Evolutionary conservation across 1,140 invertebrate species (phyloP), one percentile per base, ranked within the genome.

Genomic region (Hypsibius dujardini): DNA sequence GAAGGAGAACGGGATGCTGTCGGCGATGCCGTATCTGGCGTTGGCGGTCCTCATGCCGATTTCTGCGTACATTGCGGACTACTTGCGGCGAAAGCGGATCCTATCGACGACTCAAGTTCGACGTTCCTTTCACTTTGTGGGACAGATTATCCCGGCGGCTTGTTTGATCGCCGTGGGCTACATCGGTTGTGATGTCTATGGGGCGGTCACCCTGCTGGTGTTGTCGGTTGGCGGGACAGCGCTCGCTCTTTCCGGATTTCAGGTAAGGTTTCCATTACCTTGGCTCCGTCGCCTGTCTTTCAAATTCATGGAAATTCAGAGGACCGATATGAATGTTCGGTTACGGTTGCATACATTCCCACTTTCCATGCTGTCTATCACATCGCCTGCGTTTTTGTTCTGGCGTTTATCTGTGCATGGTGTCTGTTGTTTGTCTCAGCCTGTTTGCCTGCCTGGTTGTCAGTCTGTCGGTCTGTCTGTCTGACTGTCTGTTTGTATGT

Each of bases 1-100:
- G 47, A 84, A 86, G 60, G 3, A 74, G 59, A 86, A 87, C 62
- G 90, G 91, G 47, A 87, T 88, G 76, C 76, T 90, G 62, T 87
- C 90, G 1, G 89, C 89, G 0, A 76, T 92, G 42, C 90, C 91
- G 0, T 94, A 94, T 77, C 76, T 93, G 50, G 86, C 87, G 0
- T 91, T 93, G 89, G 86, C 88, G 0, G 80, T 90, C 56, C 92
- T 92, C 77, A 90, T 92, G 88, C 82, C 88, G 7, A 80, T 84
- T 1, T 87, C 88, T 0, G 87, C 86, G 1, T 89, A 87, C 76
- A 79, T 86, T 1, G 79, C 83, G 56, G 84, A 85, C 28, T 15
- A 1, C 87, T 88, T 0, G 87, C 86, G 1, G 89, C 87, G 76
- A 79, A 86, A 1, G 78, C 83, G 59, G 84, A 85, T 28, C 81